A percentile compares a stretch with the other conserved stretches of the same genome.
Evolutionary conservation across 2,797 vertebrate species (phyloP).

Genomic region (Pempheris klunzingeri): DNA sequence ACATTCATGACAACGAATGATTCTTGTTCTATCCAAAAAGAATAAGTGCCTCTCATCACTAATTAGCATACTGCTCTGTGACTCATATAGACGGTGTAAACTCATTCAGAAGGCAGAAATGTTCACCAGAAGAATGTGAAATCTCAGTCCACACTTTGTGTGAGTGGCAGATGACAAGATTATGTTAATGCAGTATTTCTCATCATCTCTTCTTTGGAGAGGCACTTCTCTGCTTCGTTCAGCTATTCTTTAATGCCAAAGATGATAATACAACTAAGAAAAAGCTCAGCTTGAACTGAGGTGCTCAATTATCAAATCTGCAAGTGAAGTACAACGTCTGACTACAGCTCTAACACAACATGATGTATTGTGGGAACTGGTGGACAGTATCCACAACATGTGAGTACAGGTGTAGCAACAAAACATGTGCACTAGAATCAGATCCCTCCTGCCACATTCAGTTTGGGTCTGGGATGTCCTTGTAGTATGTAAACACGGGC

Average conservation of each 20-base stretch:
- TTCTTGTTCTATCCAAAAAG: background rate
- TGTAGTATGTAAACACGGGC: background rate
- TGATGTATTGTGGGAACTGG: too few species aligned
- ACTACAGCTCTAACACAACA: background rate
- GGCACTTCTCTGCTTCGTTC: background rate
- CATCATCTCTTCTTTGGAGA: constrained; percentile 9
- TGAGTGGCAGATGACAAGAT: background rate
- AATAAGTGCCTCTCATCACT: background rate
- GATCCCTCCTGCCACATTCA: background rate
- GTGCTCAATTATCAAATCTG: background rate
- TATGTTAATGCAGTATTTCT: constrained; percentile 10
- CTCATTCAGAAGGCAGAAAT: constrained; percentile 13
- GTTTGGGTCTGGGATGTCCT: background rate
- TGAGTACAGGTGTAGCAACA: background rate
- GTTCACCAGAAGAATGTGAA: constrained; percentile 19
- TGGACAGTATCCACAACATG: background rate
- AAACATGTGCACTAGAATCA: background rate
- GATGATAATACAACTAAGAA: constrained; percentile 1
- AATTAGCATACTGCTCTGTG: background rate
- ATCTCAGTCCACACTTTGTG: background rate
- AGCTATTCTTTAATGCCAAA: background rate
- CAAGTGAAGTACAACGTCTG: background rate
- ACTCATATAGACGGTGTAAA: constrained; percentile 16
- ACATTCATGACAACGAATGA: background rate
- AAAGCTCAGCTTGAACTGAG: background rate